Base-by-base conservation (phyloP, 2,797 vertebrate species). In the Alectoris magna region DNA sequence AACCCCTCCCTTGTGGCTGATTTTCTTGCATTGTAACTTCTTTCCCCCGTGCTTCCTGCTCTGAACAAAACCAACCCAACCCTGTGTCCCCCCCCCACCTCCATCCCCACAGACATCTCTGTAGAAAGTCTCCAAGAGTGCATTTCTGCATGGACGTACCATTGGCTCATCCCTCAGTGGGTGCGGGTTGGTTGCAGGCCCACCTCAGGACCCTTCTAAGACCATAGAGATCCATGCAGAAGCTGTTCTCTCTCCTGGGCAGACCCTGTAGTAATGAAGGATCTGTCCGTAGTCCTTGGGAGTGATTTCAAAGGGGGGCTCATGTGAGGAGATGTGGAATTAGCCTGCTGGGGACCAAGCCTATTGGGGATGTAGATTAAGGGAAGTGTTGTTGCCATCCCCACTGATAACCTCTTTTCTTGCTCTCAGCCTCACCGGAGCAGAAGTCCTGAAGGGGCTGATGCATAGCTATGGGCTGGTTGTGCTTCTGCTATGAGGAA, bases 401-500 rank as follows among this genome's bases (percentile, higher is more conserved):
- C 72, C 8, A 2, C 58, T 39, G 84, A 60, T 75, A 60, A 66
- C 59, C 36, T 92, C 71, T 43, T 27, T 94, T 89, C 60, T 84
- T 74, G 59, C 9, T 0, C 68, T 91, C 89, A 92, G 87, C 91
- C 79, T 95, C 68, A 63, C 31, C 64, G 56, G 79, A 36, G 74
- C 22, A 69, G 76, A 91, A 90, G 82, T 92, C 55, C 93, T 91
- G 80, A 93, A 87, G 86, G 77, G 81, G 83, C 71, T 92, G 92
- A 90, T 95, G 85, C 91, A 93, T 88, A 94, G 84, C 90, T 95
- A 88, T 49, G 55, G 83, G 91, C 94, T 91, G 70, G 72, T 90
- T 94, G 91, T 96, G 91, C 88, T 94, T 92, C 80, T 86, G 94
- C 81, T 91, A 90, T 84, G 83, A 89, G 84, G 80, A 94, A 80